phyloP scores from a whole-genome alignment of 92 coral and sea anemone genomes.

The Phenganax subtilis region DNA sequence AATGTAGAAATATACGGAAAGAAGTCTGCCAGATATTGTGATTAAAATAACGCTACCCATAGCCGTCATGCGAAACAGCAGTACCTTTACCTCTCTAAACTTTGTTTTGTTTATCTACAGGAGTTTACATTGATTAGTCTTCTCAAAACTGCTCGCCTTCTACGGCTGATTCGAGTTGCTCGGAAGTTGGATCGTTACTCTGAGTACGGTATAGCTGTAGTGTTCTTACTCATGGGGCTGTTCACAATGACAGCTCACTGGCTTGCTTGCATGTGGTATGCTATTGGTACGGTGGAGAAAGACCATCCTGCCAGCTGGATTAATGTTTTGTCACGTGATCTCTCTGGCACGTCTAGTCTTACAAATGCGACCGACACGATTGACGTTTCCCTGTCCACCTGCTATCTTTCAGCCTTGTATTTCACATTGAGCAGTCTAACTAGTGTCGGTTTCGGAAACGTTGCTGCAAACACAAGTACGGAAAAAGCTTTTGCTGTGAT shows the following conservation, averaged over 20 bases:
- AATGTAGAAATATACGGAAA: no score
- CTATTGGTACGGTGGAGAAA: slow-evolving; percentile 59
- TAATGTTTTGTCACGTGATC: slow-evolving; percentile 49
- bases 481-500: slow-evolving; percentile 89
- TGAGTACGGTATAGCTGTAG: slow-evolving; percentile 94
- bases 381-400: slow-evolving; percentile 48
- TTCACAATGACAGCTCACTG: slow-evolving; percentile 93
- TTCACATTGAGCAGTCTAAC: slow-evolving; percentile 88
- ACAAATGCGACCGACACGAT: slow-evolving; percentile 34
- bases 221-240: slow-evolving; percentile 76
- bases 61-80: neutral
- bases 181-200: slow-evolving; percentile 96
- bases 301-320: slow-evolving; percentile 66
- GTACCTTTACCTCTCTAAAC: neutral
- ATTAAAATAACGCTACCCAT: no score
- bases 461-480: slow-evolving; percentile 80
- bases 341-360: slow-evolving; percentile 26
- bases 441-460: slow-evolving; percentile 96
- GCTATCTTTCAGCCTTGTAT: slow-evolving; percentile 80
- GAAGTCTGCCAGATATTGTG: no score
- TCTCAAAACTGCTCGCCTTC: slow-evolving; percentile 83
- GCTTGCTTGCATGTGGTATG: slow-evolving; percentile 96
- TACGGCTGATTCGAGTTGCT: slow-evolving; percentile 91
- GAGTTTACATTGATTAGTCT: slow-evolving; percentile 78
- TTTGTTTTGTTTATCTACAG: slow-evolving; percentile 38